These are phyloP conservation scores for Myathropa florea DNA, from an alignment of 2,888 invertebrate species.

Conservation along the genomic window DNA sequence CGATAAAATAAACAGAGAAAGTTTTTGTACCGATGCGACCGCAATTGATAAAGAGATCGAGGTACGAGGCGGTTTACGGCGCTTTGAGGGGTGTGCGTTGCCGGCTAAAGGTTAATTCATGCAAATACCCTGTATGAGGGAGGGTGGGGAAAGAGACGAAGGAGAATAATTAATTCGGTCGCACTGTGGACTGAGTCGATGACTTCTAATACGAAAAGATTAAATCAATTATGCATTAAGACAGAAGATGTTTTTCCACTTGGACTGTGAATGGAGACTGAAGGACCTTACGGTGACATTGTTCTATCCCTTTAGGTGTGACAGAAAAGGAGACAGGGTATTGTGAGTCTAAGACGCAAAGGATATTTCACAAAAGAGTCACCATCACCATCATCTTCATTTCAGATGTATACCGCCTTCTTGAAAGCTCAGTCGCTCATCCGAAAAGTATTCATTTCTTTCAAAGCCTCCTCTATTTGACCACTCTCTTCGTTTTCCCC, in stretches of 20 bases:
- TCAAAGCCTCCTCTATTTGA: too few relatives aligned
- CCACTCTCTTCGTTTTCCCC: background rate
- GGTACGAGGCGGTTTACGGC: background rate
- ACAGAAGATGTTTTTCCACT: background rate
- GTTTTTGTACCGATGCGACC: conserved; percentile 49
- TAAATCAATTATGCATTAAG: conserved; percentile 50
- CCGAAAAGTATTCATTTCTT: too few relatives aligned
- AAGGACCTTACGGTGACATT: background rate
- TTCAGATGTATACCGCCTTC: too few relatives aligned
- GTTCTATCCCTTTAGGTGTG: background rate
- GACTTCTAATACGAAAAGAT: conserved; percentile 35
- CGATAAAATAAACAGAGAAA: conserved; percentile 65
- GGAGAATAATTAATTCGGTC: conserved; percentile 41
- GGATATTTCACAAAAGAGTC: too few relatives aligned
- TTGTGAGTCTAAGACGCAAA: too few relatives aligned
- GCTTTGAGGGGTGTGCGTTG: background rate
- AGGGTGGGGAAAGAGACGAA: background rate
- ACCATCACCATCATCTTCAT: too few relatives aligned
- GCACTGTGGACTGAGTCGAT: conserved; percentile 22
- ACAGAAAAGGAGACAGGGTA: too few relatives aligned
- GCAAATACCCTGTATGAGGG: conserved; percentile 61
- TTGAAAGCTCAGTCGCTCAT: too few relatives aligned
- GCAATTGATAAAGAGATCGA: conserved; percentile 58
- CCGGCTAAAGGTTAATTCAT: conserved; percentile 67
- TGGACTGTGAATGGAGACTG: background rate